Percentiles rank a stretch among this genome's conserved stretches.
Conservation (phyloP, 2,888 invertebrate genomes). For the Orthosia gracilis region DNA sequence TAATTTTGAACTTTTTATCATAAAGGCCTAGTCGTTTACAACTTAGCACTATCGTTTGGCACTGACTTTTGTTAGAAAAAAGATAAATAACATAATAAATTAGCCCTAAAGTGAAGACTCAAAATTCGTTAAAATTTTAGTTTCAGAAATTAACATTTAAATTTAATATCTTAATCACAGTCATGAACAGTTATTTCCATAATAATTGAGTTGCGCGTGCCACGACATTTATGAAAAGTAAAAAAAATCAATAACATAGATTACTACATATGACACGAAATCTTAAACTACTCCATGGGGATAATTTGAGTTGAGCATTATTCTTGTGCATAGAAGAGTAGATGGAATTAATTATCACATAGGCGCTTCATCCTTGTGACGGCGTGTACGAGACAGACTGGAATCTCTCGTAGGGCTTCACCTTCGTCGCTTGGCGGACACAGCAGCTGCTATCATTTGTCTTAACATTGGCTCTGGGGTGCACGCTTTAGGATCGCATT, state of each 20-base stretch:
- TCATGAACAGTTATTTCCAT: conserved; percentile 84
- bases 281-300: conserved; percentile 89
- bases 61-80: conserved; percentile 86
- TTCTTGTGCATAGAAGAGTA: conserved; percentile 89
- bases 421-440: conserved; percentile 94
- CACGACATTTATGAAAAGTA: conserved; percentile 85
- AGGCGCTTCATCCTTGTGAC: conserved; percentile 83
- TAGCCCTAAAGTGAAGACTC: conserved; percentile 82
- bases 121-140: conserved; percentile 78
- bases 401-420: conserved; percentile 84
- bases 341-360: conserved; percentile 86
- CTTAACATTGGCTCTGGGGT: conserved; percentile 97
- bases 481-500: conserved; percentile 97
- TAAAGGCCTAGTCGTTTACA: conserved; percentile 87
- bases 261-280: conserved; percentile 90
- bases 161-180: conserved; percentile 89
- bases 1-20: conserved; percentile 85
- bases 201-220: conserved; percentile 85
- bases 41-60: conserved; percentile 91
- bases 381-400: conserved; percentile 75
- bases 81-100: conserved; percentile 79
- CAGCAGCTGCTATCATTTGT: conserved; percentile 97
- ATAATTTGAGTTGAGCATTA: conserved; percentile 91
- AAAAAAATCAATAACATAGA: conserved; percentile 81
- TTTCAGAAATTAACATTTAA: conserved; percentile 80